Evolutionary conservation across 1,140 invertebrate species (phyloP), one percentile per base, ranked within the genome.

Genomic region (Pachyrhynchus sulphureomaculatus): DNA sequence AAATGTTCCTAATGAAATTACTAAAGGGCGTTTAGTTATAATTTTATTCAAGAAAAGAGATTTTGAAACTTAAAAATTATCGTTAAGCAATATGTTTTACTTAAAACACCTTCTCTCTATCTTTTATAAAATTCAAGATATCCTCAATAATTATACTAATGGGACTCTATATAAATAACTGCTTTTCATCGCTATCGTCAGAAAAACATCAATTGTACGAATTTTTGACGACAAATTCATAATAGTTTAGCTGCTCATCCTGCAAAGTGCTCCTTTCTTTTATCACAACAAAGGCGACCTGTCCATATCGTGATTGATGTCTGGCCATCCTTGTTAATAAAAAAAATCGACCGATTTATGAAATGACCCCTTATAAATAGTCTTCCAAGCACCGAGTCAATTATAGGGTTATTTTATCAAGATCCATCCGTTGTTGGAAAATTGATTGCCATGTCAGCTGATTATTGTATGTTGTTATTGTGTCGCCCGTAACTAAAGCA

Each of bases 351-450:
- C 44, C 53, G 53, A 56, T 45, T 56, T 56, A 56, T 56, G 26
- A 39, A 45, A 56, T 56, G 53, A 56, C 53, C 53, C 26, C 53
- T 56, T 56, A 56, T 56, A 56, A 56, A 56, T 56, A 56, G 53
- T 33, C 41, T 24, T 34, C 39, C 10, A 45, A 56, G 53, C 53
- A 45, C 41, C 26, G 39, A 56, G 39, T 56, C 53, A 56, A 56
- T 56, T 56, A 47, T 47, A 24, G 53, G 39, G 41, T 56, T 56
- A 56, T 56, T n/a, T 56, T 56, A 56, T 56, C 53, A 56, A 56
- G 53, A 45, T 56, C 42, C 42, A 56, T 32, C 34, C 29, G 26
- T 29, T n/a, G 39, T 42, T 45, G 17, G 29, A 20, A 39, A 29
- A 56, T 56, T 56, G 53, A 56, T 56, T 56, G 20, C 53, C 8